Percentiles rank a stretch among this genome's conserved stretches.
These are phyloP conservation scores for Xanthia togata DNA, from an alignment of 2,888 invertebrate genomes.

Conservation along the genomic window DNA sequence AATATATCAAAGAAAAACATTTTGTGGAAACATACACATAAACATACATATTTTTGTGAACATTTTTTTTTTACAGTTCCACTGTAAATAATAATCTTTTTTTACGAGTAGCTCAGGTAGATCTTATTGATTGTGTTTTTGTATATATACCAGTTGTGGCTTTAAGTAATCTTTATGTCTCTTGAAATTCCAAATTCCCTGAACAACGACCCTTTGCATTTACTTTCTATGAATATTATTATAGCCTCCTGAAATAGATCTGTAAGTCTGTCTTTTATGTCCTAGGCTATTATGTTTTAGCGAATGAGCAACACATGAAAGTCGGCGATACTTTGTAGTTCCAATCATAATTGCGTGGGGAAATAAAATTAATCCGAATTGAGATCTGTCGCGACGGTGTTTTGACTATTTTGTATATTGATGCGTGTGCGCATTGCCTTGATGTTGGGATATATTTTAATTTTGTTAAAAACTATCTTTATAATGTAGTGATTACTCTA, in stretches of 20 bases:
- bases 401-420: constrained; percentile 28
- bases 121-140: not conserved
- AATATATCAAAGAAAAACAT: not conserved
- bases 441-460: not conserved
- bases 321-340: constrained; percentile 56
- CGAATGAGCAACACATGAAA: constrained; percentile 57
- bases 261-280: constrained; percentile 48
- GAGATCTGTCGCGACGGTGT: constrained; percentile 43
- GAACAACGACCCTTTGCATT: constrained; percentile 30
- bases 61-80: too few relatives aligned
- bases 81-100: not conserved
- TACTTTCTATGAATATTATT: constrained; percentile 57
- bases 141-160: not conserved
- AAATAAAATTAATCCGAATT: constrained; percentile 55
- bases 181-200: not conserved
- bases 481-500: not conserved
- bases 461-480: not conserved
- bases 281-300: constrained; percentile 54
- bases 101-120: not conserved
- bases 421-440: constrained; percentile 22
- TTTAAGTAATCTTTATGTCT: not conserved
- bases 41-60: not conserved
- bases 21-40: not conserved
- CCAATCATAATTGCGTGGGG: constrained; percentile 49
- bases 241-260: constrained; percentile 55